Percentiles rank a stretch among this genome's conserved stretches.
These are phyloP conservation scores for Lysiphlebus fabarum DNA, from an alignment of 1,140 invertebrate species.

Conservation along the genomic window DNA sequence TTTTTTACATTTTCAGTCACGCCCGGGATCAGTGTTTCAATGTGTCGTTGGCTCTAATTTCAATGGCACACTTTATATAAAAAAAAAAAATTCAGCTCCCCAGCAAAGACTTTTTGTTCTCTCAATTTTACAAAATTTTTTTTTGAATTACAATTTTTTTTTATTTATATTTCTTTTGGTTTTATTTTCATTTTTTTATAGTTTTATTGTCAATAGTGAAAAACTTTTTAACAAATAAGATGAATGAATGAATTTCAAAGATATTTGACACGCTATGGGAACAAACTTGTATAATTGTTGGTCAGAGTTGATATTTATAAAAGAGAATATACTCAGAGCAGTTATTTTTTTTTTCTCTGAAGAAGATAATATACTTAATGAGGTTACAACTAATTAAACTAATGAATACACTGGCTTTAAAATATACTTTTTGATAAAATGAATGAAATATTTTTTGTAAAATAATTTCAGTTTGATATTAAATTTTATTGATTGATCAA, in stretches of 20 bases:
- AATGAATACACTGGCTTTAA: slow-evolving; percentile 32
- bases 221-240: neutral
- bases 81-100: neutral
- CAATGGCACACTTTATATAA: slow-evolving; percentile 24
- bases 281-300: neutral
- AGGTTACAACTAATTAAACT: slow-evolving; percentile 40
- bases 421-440: too few relatives aligned
- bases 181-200: neutral
- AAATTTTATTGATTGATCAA: too few relatives aligned
- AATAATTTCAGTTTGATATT: too few relatives aligned
- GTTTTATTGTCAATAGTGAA: neutral
- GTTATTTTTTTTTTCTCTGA: neutral
- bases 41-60: slow-evolving; percentile 41
- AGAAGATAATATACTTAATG: slow-evolving; percentile 35
- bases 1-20: slow-evolving; percentile 7
- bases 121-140: neutral
- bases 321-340: too few relatives aligned
- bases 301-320: neutral
- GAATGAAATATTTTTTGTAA: too few relatives aligned
- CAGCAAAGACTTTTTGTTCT: slow-evolving; percentile 9
- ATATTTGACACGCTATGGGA: slow-evolving; percentile 28
- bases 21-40: slow-evolving; percentile 36
- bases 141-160: neutral
- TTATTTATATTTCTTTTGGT: neutral
- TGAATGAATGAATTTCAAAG: slow-evolving; percentile 22